These are phyloP conservation scores for Conopomorpha cramerella DNA, from an alignment of 1,140 invertebrate species.

Conservation along the genomic window DNA sequence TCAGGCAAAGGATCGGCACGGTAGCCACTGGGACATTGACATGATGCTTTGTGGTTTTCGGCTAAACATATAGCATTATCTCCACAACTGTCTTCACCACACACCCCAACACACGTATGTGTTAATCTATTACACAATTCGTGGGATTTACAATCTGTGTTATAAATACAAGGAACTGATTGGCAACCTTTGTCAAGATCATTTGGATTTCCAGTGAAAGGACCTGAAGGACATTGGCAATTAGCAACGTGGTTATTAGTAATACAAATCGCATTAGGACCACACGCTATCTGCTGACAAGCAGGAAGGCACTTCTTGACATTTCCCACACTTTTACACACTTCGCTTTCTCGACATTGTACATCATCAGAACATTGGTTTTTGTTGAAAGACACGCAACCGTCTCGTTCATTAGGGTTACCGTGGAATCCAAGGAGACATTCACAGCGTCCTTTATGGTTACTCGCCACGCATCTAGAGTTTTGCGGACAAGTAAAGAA, in stretches of 20 bases:
- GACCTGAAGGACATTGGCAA: slow-evolving; percentile 85
- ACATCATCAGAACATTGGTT: slow-evolving; percentile 79
- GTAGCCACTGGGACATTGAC: slow-evolving; percentile 84
- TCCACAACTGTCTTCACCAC: slow-evolving; percentile 81
- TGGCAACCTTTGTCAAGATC: slow-evolving; percentile 74
- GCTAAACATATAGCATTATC: slow-evolving; percentile 86
- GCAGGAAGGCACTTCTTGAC: slow-evolving; percentile 70
- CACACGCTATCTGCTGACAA: slow-evolving; percentile 77
- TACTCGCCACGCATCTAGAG: slow-evolving; percentile 75
- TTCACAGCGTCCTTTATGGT: slow-evolving; percentile 78
- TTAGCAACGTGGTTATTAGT: slow-evolving; percentile 87
- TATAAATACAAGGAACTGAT: slow-evolving; percentile 82
- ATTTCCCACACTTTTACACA: slow-evolving; percentile 63
- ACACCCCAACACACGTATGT: slow-evolving; percentile 82
- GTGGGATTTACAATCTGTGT: slow-evolving; percentile 76
- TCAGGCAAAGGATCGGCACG: slow-evolving; percentile 80
- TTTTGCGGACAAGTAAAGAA: slow-evolving; percentile 83
- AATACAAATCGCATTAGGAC: slow-evolving; percentile 82
- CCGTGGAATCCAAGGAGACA: slow-evolving; percentile 80
- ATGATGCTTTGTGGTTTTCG: slow-evolving; percentile 79
- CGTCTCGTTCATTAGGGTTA: slow-evolving; percentile 86
- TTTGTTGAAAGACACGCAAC: slow-evolving; percentile 72
- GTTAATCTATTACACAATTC: slow-evolving; percentile 82
- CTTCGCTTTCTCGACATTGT: slow-evolving; percentile 80
- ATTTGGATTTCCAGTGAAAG: slow-evolving; percentile 82